These are phyloP conservation scores for Tapirus indicus DNA, from an alignment of 2,797 vertebrate genomes.

Conservation along the genomic window DNA sequence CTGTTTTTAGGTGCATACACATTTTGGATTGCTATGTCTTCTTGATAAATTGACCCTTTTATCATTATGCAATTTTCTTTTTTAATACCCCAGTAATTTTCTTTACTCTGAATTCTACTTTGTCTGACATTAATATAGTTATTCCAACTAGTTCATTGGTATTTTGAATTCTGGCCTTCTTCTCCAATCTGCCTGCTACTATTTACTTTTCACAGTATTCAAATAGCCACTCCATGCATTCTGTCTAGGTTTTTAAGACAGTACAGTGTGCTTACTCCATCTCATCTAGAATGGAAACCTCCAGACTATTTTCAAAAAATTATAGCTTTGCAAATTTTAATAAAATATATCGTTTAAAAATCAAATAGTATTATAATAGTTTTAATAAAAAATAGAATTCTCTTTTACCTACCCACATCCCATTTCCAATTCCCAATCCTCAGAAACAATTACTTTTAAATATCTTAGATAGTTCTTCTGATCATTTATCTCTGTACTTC, in stretches of 20 bases:
- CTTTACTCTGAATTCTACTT: slow-evolving; percentile 31
- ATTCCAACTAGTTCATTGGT: background rate
- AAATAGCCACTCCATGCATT: background rate
- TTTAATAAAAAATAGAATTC: background rate
- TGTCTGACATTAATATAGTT: slow-evolving; percentile 6
- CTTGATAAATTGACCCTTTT: background rate
- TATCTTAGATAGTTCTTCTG: background rate
- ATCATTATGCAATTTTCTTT: background rate
- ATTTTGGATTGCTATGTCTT: background rate
- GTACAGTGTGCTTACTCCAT: background rate
- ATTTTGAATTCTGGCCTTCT: background rate
- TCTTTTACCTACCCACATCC: background rate
- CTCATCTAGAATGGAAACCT: background rate
- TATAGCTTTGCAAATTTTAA: background rate
- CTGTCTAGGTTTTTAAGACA: background rate
- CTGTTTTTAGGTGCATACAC: background rate
- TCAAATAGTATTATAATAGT: background rate
- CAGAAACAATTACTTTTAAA: background rate
- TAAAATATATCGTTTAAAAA: background rate
- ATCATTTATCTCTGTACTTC: background rate
- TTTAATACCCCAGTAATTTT: background rate
- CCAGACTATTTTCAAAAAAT: background rate
- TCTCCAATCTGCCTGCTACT: background rate
- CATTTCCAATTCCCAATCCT: background rate
- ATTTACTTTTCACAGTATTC: background rate